phyloP scores from a whole-genome alignment of 2,888 invertebrate species.

The Cyclophora punctaria region DNA sequence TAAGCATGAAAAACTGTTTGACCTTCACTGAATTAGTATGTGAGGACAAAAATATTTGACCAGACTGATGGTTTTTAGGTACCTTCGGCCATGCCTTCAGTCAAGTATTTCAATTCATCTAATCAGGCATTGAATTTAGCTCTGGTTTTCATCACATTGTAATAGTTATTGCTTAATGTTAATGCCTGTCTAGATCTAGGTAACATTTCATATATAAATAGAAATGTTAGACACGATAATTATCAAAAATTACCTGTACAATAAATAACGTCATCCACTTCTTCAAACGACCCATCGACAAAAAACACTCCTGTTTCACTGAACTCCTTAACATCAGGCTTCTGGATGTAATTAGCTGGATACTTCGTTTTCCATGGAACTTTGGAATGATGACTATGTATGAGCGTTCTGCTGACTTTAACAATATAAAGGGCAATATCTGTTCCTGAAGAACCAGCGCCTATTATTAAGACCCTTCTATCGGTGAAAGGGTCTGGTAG shows the following conservation, averaged over 20 bases:
- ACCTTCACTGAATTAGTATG: neutral
- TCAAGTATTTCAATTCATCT: neutral
- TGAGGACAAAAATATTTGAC: too few relatives aligned
- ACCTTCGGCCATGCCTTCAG: too few relatives aligned
- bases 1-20: neutral
- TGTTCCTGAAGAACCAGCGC: slow-evolving; percentile 83
- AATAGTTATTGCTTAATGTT: neutral
- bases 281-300: slow-evolving; percentile 74
- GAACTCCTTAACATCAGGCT: slow-evolving; percentile 69
- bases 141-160: neutral
- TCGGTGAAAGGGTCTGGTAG: slow-evolving; percentile 74
- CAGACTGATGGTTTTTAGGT: too few relatives aligned
- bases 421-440: slow-evolving; percentile 82
- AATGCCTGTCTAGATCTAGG: neutral
- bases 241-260: slow-evolving; percentile 77
- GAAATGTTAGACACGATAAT: too few relatives aligned
- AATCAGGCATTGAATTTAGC: neutral
- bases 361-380: slow-evolving; percentile 59
- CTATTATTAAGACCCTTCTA: slow-evolving; percentile 78
- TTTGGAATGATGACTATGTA: slow-evolving; percentile 70
- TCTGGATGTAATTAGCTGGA: slow-evolving; percentile 67
- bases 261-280: slow-evolving; percentile 79
- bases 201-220: neutral
- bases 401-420: slow-evolving; percentile 57
- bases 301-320: slow-evolving; percentile 71